Conservation (phyloP, 2,113 vertebrate species). For the Ciconia maguari region DNA sequence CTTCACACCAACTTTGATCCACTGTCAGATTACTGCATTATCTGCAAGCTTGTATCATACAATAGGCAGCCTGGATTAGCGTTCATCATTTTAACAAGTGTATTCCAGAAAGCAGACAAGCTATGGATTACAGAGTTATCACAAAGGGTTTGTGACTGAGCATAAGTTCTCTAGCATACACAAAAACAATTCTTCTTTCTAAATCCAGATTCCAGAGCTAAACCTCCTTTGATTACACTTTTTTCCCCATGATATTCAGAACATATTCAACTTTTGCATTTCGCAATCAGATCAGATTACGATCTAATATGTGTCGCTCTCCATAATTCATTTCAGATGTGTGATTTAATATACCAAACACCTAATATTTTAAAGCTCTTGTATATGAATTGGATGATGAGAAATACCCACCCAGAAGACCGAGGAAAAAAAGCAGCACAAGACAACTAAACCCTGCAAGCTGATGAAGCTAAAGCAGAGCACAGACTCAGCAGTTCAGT, state of each 20-base stretch:
- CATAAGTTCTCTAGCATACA: background rate
- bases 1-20: background rate
- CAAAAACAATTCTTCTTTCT: background rate
- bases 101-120: background rate
- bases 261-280: background rate
- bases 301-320: background rate
- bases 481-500: background rate
- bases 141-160: background rate
- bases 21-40: background rate
- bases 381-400: background rate
- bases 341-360: background rate
- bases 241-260: background rate
- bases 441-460: background rate
- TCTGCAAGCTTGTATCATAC: background rate
- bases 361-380: background rate
- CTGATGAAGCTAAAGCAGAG: background rate
- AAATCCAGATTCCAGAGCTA: background rate
- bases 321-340: background rate
- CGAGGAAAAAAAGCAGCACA: background rate
- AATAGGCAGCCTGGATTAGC: background rate
- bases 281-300: background rate
- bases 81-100: background rate
- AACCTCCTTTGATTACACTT: background rate
- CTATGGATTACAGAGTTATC: background rate
- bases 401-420: background rate